A percentile compares a stretch with the other conserved stretches of the same genome.
These are phyloP conservation scores for Danio choprae DNA, from an alignment of 2,797 vertebrate genomes.

Conservation along the genomic window DNA sequence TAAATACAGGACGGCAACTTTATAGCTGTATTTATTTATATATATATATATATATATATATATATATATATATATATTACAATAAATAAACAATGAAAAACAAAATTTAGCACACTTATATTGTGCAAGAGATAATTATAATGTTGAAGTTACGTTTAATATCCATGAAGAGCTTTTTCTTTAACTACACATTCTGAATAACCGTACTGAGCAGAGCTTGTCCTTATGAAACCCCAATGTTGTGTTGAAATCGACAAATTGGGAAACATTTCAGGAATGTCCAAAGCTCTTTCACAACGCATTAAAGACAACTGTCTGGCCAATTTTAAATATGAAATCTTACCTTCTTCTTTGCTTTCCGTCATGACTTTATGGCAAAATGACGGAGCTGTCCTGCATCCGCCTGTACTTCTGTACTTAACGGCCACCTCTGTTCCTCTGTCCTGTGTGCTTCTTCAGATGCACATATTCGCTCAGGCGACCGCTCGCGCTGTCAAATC, in stretches of 20 bases:
- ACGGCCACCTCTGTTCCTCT: constrained; percentile 10
- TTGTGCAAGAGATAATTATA: neutral
- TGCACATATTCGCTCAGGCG: constrained; percentile 33
- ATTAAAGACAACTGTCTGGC: neutral
- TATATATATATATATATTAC: too few species aligned
- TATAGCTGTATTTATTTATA: too few species aligned
- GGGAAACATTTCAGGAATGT: constrained; percentile 15
- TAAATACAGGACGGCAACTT: neutral
- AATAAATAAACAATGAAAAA: constrained; percentile 7
- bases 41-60: too few species aligned
- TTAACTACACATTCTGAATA: neutral
- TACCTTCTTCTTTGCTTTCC: constrained; percentile 68
- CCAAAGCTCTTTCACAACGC: neutral
- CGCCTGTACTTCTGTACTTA: neutral
- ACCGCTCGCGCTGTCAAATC: constrained; percentile 57
- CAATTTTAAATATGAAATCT: constrained; percentile 4
- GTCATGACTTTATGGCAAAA: constrained; percentile 49
- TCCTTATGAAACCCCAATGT: neutral
- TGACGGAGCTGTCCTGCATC: constrained; percentile 15
- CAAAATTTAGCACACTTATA: neutral
- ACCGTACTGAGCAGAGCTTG: neutral
- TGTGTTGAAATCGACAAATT: constrained; percentile 7
- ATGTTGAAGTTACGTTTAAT: neutral
- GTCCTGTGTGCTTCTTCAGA: constrained; percentile 19
- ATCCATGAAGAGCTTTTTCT: too few species aligned